Conservation (phyloP, 2,113 vertebrate genomes). For the Anguilla japonica region DNA sequence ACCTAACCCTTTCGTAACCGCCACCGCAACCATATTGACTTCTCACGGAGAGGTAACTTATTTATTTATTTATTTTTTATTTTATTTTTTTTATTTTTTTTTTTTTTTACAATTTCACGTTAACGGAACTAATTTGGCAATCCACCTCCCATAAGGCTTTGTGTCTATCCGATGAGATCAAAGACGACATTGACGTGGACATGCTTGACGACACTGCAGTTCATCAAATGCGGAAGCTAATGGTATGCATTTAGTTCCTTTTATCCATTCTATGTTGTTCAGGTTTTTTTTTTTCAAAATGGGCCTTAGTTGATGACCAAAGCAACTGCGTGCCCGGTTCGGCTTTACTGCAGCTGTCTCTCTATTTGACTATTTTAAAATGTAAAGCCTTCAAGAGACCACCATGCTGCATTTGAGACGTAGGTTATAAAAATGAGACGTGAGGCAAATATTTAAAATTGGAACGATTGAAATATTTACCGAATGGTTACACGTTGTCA, state of each 20-base stretch:
- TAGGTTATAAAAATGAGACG: too few relatives aligned
- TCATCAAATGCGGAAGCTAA: constrained; percentile 63
- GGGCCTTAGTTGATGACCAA: too few relatives aligned
- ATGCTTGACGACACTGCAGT: constrained; percentile 62
- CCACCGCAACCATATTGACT: constrained; percentile 27
- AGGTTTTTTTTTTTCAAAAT: neutral
- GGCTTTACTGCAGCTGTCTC: too few relatives aligned
- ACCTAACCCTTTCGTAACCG: neutral
- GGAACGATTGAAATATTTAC: too few relatives aligned
- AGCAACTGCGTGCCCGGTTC: too few relatives aligned
- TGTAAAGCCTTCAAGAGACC: too few relatives aligned
- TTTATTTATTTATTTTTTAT: too few relatives aligned
- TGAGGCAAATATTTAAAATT: too few relatives aligned
- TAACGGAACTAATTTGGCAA: neutral
- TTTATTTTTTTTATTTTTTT: neutral
- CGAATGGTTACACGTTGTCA: too few relatives aligned
- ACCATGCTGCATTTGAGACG: too few relatives aligned
- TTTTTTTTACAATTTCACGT: neutral
- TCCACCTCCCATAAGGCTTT: constrained; percentile 50
- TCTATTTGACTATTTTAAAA: too few relatives aligned
- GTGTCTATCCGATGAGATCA: constrained; percentile 55
- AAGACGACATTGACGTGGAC: constrained; percentile 58
- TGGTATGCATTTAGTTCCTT: constrained; percentile 51
- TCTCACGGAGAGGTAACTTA: constrained; percentile 26
- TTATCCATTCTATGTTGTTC: too few relatives aligned